These are phyloP conservation scores for Steinernema scapterisci DNA, from an alignment of 2,888 invertebrate species.

Conservation along the genomic window DNA sequence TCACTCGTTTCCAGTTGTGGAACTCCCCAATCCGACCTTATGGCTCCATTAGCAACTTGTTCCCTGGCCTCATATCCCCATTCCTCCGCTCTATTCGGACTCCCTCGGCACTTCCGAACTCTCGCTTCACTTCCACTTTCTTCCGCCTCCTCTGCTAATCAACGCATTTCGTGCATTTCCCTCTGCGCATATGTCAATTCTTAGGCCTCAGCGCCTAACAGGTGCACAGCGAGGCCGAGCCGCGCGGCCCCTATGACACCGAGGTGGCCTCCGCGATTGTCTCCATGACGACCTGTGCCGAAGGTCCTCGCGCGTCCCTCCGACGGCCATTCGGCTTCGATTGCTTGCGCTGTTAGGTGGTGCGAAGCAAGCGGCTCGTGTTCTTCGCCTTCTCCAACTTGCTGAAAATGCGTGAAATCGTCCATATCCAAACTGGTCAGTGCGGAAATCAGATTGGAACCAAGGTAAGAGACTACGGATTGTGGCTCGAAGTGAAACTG, in stretches of 20 bases:
- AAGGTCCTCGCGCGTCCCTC: background rate
- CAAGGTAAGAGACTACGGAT: conserved; percentile 74
- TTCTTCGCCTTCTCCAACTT: background rate
- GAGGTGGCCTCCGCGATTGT: background rate
- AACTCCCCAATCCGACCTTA: no score
- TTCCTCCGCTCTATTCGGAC: no score
- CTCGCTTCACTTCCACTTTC: background rate
- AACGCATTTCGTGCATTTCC: background rate
- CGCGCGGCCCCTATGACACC: background rate
- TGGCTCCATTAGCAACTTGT: no score
- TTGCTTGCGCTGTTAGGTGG: background rate
- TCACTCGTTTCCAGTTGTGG: no score
- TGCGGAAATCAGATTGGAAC: conserved; percentile 96
- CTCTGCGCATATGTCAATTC: no score
- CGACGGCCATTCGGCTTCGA: background rate
- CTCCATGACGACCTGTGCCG: conserved; percentile 9
- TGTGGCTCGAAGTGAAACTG: background rate
- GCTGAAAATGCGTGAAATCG: conserved; percentile 85
- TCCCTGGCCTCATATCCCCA: no score
- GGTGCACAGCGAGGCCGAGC: conserved; percentile 13
- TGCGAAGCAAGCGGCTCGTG: background rate
- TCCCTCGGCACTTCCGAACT: no score
- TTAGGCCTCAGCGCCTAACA: background rate
- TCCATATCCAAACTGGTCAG: conserved; percentile 91
- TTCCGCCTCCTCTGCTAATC: background rate